Percentiles rank a stretch among this genome's conserved stretches.
Conservation (phyloP, 2,113 vertebrate genomes). For the Forbesichthys agassizii region DNA sequence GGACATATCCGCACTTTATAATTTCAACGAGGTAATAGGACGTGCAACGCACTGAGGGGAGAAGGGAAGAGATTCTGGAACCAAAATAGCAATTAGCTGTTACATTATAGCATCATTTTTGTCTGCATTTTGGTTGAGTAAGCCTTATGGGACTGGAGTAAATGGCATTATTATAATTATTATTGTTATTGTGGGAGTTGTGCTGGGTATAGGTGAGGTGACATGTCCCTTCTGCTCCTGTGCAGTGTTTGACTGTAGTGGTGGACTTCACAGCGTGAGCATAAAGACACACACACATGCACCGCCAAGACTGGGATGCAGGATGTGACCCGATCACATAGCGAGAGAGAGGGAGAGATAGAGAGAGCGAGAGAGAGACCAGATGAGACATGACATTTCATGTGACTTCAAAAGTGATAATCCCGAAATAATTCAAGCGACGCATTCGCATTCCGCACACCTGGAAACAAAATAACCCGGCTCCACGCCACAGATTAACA, state of each 20-base stretch:
- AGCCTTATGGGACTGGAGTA: constrained; percentile 3
- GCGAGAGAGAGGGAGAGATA: not conserved
- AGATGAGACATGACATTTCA: constrained; percentile 45
- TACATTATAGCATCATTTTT: not conserved
- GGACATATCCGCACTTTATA: constrained; percentile 46
- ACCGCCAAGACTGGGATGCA: constrained; percentile 51
- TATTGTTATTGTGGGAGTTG: not conserved
- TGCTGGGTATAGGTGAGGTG: not conserved
- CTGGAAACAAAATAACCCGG: constrained; percentile 1
- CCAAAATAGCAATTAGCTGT: constrained; percentile 41
- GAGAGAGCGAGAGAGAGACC: constrained; percentile 19
- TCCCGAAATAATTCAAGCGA: constrained; percentile 28
- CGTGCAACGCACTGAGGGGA: constrained; percentile 13
- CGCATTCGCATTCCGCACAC: not conserved
- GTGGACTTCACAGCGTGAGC: constrained; percentile 26
- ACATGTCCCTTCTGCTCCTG: not conserved
- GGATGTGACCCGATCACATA: constrained; percentile 37
- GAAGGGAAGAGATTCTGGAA: constrained; percentile 8
- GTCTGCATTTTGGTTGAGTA: not conserved
- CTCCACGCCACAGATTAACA: constrained; percentile 6
- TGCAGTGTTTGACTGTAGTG: constrained; percentile 36
- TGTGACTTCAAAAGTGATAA: constrained; percentile 35
- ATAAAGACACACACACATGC: constrained; percentile 42
- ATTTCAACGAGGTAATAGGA: constrained; percentile 49
- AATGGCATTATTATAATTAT: constrained; percentile 6